These are phyloP conservation scores for Tetragnatha versicolor DNA, from an alignment of 1,140 invertebrate species.

Conservation along the genomic window DNA sequence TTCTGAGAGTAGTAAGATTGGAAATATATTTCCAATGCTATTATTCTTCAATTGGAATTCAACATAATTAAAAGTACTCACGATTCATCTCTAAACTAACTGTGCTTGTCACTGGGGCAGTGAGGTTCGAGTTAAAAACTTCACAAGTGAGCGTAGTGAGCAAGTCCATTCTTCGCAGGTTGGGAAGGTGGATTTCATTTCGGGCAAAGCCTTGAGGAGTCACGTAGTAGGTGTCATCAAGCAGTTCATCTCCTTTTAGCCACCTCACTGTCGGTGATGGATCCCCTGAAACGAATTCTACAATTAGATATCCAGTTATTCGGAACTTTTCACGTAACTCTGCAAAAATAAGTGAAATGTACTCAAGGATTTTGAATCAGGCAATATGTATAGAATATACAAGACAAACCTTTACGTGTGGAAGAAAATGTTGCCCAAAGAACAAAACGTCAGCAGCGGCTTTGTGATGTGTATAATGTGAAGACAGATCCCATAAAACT, in stretches of 20 bases:
- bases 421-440: too few relatives aligned
- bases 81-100: conserved; percentile 88
- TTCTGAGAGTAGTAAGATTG: too few relatives aligned
- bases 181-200: conserved; percentile 74
- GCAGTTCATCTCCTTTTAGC: conserved; percentile 53
- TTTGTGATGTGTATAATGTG: too few relatives aligned
- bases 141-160: conserved; percentile 76
- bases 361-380: neutral
- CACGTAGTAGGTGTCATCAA: conserved; percentile 67
- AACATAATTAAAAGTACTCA: conserved; percentile 68
- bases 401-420: too few relatives aligned
- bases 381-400: neutral
- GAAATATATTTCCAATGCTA: too few relatives aligned
- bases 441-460: too few relatives aligned
- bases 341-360: neutral
- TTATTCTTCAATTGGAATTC: neutral
- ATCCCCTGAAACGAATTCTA: conserved; percentile 27
- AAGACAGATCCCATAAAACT: too few relatives aligned
- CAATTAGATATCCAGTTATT: neutral
- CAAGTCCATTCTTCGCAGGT: conserved; percentile 73
- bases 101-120: conserved; percentile 71
- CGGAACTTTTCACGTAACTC: neutral
- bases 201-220: conserved; percentile 79
- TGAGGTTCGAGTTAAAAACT: conserved; percentile 70
- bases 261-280: conserved; percentile 57